These are phyloP conservation scores for Callithrix jacchus DNA, from an alignment of 2,113 vertebrate genomes.

Conservation along the genomic window DNA sequence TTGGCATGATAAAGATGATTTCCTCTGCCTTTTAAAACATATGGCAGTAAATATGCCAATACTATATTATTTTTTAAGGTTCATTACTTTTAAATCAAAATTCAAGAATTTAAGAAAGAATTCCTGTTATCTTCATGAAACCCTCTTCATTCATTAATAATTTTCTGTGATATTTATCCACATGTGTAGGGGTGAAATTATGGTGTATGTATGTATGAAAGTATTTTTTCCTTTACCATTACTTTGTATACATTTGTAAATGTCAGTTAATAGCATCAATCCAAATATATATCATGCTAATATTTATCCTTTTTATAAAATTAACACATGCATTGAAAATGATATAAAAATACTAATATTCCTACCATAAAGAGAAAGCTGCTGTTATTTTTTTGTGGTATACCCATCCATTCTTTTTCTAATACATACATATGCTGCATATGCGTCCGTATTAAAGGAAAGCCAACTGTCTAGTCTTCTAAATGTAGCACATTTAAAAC, in stretches of 20 bases:
- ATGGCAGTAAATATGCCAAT: neutral
- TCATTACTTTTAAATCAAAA: slow-evolving; percentile 25
- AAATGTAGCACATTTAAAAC: neutral
- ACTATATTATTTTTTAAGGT: neutral
- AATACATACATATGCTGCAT: neutral
- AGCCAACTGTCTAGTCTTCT: neutral
- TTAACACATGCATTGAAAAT: neutral
- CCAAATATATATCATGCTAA: neutral
- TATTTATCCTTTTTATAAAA: neutral
- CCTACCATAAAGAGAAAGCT: neutral
- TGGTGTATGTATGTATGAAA: neutral
- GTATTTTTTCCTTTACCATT: neutral
- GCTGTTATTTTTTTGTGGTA: neutral
- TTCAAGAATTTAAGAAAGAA: neutral
- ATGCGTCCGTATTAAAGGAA: neutral
- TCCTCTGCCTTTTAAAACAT: neutral
- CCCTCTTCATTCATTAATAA: neutral
- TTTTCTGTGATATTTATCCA: neutral
- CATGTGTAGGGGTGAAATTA: neutral
- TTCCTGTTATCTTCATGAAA: neutral
- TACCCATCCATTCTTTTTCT: neutral
- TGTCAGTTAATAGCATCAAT: neutral
- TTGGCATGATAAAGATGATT: neutral
- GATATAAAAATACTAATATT: neutral
- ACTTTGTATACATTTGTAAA: neutral